Conservation (phyloP, 2,113 vertebrate species). For the Saimiri boliviensis region DNA sequence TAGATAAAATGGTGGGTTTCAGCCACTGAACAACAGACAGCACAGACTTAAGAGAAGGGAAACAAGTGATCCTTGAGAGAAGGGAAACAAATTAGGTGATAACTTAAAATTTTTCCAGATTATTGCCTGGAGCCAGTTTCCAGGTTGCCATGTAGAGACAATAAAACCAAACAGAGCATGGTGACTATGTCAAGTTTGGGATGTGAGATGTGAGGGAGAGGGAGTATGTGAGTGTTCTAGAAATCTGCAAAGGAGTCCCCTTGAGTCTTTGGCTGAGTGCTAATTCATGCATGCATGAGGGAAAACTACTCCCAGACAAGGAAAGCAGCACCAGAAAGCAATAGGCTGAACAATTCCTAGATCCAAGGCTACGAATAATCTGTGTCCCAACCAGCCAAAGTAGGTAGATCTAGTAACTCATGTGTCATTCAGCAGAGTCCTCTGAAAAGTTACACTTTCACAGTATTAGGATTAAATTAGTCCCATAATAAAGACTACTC, state of each 20-base stretch:
- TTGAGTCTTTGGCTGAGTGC: not conserved
- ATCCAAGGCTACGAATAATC: not conserved
- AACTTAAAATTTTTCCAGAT: not conserved
- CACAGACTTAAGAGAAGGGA: not conserved
- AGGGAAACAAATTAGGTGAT: conserved; percentile 8
- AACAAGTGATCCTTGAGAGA: not conserved
- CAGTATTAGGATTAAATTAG: not conserved
- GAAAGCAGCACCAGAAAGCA: conserved; percentile 22
- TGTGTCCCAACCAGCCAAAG: not conserved
- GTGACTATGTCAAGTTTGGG: not conserved
- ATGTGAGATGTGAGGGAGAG: not conserved
- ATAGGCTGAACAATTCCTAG: not conserved
- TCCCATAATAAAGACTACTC: not conserved
- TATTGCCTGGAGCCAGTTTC: not conserved
- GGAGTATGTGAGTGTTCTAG: not conserved
- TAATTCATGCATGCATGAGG: not conserved
- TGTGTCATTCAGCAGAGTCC: not conserved
- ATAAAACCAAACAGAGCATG: not conserved
- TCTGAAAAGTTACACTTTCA: not conserved
- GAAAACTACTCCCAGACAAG: not conserved
- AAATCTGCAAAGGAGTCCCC: not conserved
- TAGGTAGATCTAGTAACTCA: not conserved
- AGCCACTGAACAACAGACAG: not conserved
- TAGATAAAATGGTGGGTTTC: not conserved
- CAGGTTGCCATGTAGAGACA: not conserved